A percentile compares a stretch with the other conserved stretches of the same genome.
phyloP scores from a whole-genome alignment of 2,113 vertebrate genomes.

The Chlorodrepanis virens region DNA sequence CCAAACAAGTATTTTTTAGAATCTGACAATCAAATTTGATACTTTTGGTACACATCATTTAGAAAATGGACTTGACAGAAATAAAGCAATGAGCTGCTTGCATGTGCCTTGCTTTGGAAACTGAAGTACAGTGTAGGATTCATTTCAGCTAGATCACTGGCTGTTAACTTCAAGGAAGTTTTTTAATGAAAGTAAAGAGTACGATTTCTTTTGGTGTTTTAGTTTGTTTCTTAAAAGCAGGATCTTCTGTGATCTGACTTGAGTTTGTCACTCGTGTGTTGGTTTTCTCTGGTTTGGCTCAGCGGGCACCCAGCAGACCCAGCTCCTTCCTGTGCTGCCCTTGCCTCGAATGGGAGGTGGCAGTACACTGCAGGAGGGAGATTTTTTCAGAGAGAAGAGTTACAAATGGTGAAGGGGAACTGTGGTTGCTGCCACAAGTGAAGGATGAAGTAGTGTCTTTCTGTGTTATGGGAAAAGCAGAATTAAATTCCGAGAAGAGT shows the following conservation, averaged over 20 bases:
- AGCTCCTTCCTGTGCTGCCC: not conserved
- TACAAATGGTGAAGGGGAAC: not conserved
- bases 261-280: not conserved
- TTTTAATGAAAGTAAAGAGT: not conserved
- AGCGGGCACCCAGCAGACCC: accelerated
- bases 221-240: not conserved
- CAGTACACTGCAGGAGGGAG: not conserved
- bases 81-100: not conserved
- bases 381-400: not conserved
- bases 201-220: not conserved
- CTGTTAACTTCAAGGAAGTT: not conserved
- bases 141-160: not conserved
- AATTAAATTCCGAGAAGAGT: not conserved
- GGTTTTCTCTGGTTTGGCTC: not conserved
- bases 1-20: not conserved
- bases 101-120: not conserved
- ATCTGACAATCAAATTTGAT: not conserved
- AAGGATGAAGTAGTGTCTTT: not conserved
- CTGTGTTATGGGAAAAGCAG: not conserved
- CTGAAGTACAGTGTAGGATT: not conserved
- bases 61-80: not conserved
- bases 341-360: not conserved
- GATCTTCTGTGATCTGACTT: not conserved
- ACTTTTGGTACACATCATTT: not conserved
- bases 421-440: not conserved